Evolutionary conservation across 2,888 invertebrate species (phyloP).

Genomic region (Tiphia femorata): DNA sequence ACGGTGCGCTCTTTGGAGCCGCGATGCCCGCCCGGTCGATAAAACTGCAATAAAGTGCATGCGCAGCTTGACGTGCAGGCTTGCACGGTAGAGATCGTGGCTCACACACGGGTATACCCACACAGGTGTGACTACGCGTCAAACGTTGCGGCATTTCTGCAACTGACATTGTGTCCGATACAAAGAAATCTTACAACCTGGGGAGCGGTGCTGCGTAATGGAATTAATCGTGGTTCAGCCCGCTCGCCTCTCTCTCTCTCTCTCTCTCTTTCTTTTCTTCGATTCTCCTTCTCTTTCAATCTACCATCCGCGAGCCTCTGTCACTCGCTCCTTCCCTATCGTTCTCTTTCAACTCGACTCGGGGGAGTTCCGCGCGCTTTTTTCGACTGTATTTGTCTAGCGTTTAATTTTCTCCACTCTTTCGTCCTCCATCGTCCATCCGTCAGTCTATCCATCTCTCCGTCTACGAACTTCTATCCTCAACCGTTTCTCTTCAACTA

Average conservation of each 20-base stretch:
- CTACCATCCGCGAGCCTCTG: too few relatives aligned
- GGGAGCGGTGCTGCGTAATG: too few relatives aligned
- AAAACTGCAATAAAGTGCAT: conserved; percentile 41
- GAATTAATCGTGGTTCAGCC: not conserved
- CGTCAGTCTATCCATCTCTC: too few relatives aligned
- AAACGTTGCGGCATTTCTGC: not conserved
- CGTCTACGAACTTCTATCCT: too few relatives aligned
- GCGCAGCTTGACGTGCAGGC: conserved; percentile 33
- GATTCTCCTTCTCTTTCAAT: not conserved
- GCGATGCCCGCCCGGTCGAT: conserved; percentile 33
- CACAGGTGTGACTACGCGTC: too few relatives aligned
- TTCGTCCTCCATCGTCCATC: too few relatives aligned
- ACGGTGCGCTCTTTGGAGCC: conserved; percentile 2
- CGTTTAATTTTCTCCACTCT: too few relatives aligned
- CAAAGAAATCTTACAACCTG: not conserved
- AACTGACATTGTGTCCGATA: not conserved
- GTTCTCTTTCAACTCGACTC: not conserved
- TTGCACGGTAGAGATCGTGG: not conserved
- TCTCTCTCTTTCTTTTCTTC: not conserved
- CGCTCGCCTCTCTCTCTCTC: not conserved
- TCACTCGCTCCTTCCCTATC: not conserved
- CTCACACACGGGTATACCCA: too few relatives aligned
- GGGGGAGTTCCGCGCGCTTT: too few relatives aligned
- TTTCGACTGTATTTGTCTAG: too few relatives aligned
- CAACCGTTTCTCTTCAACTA: too few relatives aligned